phyloP scores from a whole-genome alignment of 1,140 invertebrate genomes.

The Drosophila novamexicana region DNA sequence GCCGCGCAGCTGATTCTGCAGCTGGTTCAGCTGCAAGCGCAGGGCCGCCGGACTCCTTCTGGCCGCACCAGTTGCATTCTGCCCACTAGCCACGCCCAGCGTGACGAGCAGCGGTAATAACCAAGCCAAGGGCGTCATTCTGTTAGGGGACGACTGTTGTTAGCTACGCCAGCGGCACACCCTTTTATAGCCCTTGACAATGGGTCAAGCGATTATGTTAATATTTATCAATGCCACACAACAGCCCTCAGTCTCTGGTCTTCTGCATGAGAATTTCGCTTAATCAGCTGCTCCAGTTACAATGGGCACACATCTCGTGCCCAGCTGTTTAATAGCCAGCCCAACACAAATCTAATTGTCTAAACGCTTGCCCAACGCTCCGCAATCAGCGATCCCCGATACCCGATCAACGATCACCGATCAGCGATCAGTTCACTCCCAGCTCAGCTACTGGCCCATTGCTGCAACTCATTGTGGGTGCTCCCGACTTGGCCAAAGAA shows the following conservation, averaged over 20 bases:
- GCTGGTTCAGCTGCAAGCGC: neutral
- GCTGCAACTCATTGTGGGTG: constrained; percentile 5
- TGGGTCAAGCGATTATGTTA: neutral
- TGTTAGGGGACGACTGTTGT: constrained; percentile 8
- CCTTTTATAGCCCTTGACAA: constrained; percentile 20
- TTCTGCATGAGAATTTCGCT: constrained; percentile 15
- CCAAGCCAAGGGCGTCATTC: constrained; percentile 23
- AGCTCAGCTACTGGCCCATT: constrained; percentile 9
- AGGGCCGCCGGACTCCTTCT: neutral
- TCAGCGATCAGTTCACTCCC: constrained; percentile 19
- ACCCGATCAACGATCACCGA: constrained; percentile 5
- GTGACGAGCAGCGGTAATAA: neutral
- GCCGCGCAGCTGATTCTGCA: constrained; percentile 38
- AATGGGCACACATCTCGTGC: constrained; percentile 17
- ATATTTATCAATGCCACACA: neutral
- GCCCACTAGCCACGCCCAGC: neutral
- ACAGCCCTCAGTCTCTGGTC: neutral
- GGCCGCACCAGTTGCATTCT: neutral
- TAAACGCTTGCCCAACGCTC: constrained; percentile 6
- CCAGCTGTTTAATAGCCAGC: constrained; percentile 21
- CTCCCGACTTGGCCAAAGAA: constrained; percentile 15
- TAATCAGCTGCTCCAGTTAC: constrained; percentile 32
- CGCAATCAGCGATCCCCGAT: neutral
- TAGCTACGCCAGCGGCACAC: neutral
- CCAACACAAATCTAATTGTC: constrained; percentile 17